Base-by-base conservation (phyloP, 2,113 vertebrate species). In the Cynocephalus volans region DNA sequence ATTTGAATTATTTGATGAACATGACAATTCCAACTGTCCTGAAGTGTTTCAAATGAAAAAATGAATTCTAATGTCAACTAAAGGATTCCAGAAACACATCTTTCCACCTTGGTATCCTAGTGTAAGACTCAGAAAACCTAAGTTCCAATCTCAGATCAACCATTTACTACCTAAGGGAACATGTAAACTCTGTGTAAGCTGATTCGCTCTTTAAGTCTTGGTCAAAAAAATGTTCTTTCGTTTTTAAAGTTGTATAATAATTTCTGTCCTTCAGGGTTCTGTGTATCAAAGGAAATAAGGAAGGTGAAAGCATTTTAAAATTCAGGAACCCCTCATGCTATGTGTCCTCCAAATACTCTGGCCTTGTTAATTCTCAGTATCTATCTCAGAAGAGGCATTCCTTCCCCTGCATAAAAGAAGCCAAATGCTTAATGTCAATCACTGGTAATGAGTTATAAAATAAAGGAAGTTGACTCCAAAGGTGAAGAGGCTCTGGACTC, bases 271-370 rank as follows among this genome's bases (percentile, higher is more conserved):
- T 90, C 15, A 86, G 36, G 52, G 36, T 82, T 95, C 41, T 52
- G 79, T 8, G 15, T 72, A 23, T 69, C n/a, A 95, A 77, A 85
- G 3, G 24, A 89, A 91, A 90, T 21, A 92, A 92, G 12, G 36
- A 77, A 85, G 14, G 36, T 48, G 69, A 93, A 89, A 50, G 12
- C 36, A 52, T 83, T 90, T 96, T 77, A 67, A 93, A 76, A 94
- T 90, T 76, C 54, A 86, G 72, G n/a, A 79, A 31, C 19, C 14
- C 33, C 10, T 36, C 9, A 72, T 15, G 23, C 18, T 36, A 54
- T 1, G 13, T 67, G 67, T 56, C 12, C 13, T 70, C 21, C 64
- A 64, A 50, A 69, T 1, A 41, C 80, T 26, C 10, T 4, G 45
- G 65, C 18, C 77, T 90, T 45, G 52, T 62, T 94, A 48, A 73